Conservation (phyloP, 2,888 invertebrate species). For the Limenitis camilla region DNA sequence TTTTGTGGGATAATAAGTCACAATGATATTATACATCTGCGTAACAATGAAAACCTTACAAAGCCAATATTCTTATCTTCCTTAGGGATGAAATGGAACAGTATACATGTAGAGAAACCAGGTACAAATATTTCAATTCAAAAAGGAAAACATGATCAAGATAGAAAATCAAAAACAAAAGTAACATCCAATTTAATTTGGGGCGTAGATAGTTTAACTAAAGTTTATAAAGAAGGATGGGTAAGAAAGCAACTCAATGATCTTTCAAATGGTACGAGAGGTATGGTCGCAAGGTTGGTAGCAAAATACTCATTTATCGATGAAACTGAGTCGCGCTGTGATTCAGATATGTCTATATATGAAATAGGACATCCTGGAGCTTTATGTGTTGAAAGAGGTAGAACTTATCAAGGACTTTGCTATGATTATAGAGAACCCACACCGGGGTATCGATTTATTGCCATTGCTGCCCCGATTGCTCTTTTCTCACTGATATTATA, state of each 20-base stretch:
- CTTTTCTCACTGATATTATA: slow-evolving; percentile 60
- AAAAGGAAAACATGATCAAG: not conserved
- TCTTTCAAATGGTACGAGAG: slow-evolving; percentile 42
- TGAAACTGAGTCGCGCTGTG: slow-evolving; percentile 43
- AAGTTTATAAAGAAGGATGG: slow-evolving; percentile 40
- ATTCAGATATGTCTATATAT: slow-evolving; percentile 48
- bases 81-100: slow-evolving; percentile 32
- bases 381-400: slow-evolving; percentile 45
- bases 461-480: slow-evolving; percentile 54
- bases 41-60: slow-evolving; percentile 16
- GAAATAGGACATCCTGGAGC: slow-evolving; percentile 45
- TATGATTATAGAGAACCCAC: slow-evolving; percentile 54
- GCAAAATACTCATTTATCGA: slow-evolving; percentile 49
- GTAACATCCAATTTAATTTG: slow-evolving; percentile 23
- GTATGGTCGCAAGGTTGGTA: slow-evolving; percentile 46
- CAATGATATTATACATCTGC: slow-evolving; percentile 26
- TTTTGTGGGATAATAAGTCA: slow-evolving; percentile 53
- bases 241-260: slow-evolving; percentile 30
- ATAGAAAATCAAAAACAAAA: not conserved
- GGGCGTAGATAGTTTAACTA: slow-evolving; percentile 40
- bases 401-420: slow-evolving; percentile 47
- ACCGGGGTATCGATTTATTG: slow-evolving; percentile 54
- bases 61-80: slow-evolving; percentile 28
- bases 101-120: not conserved
- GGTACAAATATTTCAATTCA: not conserved